Evolutionary conservation across 1,140 invertebrate genomes (phyloP).

Genomic region (Drosophila obscura): DNA sequence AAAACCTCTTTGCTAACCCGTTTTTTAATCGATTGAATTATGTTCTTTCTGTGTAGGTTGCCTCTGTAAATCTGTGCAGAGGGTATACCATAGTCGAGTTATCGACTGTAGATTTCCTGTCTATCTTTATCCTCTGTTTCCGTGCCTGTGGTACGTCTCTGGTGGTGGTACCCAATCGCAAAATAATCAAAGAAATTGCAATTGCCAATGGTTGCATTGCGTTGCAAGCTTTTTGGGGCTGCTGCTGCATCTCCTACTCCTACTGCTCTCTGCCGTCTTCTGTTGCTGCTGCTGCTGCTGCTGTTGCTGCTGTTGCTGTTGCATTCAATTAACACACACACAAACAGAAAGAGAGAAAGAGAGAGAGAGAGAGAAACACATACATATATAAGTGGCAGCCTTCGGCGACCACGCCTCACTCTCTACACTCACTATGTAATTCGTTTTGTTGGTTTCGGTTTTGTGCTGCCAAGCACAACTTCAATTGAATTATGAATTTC

Average conservation of each 20-base stretch:
- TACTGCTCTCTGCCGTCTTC: slow-evolving; percentile 6
- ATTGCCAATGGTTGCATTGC: slow-evolving; percentile 4
- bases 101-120: too few species aligned
- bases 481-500: slow-evolving; percentile 81
- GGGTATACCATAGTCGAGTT: too few species aligned
- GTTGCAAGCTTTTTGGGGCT: not conserved
- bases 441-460: slow-evolving; percentile 47
- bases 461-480: slow-evolving; percentile 64
- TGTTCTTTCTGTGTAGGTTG: too few species aligned
- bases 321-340: slow-evolving; percentile 42
- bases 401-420: slow-evolving; percentile 24
- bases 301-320: slow-evolving; percentile 28
- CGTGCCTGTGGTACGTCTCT: too few species aligned
- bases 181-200: slow-evolving; percentile 42
- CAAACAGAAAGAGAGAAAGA: not conserved
- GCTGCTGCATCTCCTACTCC: not conserved
- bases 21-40: too few species aligned
- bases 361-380: too few species aligned
- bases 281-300: slow-evolving; percentile 5
- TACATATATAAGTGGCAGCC: slow-evolving; percentile 10
- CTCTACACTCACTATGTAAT: slow-evolving; percentile 21
- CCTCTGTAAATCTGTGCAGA: too few species aligned
- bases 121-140: too few species aligned
- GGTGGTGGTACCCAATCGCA: not conserved
- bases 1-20: too few species aligned